phyloP scores from a whole-genome alignment of 2,113 vertebrate genomes.

The Bambusicola thoracicus region DNA sequence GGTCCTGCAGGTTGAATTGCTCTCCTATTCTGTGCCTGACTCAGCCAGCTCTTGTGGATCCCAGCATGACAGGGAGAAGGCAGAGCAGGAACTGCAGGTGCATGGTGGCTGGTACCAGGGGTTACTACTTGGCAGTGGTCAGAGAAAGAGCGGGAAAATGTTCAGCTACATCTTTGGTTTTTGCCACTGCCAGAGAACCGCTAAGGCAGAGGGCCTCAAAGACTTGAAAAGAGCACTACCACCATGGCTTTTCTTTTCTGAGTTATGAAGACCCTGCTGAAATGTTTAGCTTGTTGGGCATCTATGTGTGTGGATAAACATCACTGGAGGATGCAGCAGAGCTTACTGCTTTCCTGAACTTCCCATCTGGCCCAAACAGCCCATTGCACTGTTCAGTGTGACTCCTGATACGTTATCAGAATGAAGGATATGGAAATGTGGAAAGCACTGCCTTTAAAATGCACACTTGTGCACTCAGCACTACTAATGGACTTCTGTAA shows the following conservation, averaged over 20 bases:
- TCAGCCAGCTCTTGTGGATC: neutral
- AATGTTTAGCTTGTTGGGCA: neutral
- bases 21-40: neutral
- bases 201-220: neutral
- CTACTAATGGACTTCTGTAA: neutral
- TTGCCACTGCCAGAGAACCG: neutral
- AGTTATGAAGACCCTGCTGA: neutral
- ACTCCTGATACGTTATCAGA: neutral
- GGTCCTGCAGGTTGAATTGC: neutral
- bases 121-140: neutral
- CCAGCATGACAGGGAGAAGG: neutral
- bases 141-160: neutral
- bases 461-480: neutral
- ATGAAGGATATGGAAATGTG: accelerated
- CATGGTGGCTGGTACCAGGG: no score
- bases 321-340: neutral
- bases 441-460: neutral
- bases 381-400: neutral
- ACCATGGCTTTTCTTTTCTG: neutral
- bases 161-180: neutral
- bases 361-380: neutral
- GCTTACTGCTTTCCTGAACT: neutral
- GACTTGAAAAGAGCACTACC: neutral
- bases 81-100: neutral
- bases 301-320: neutral